phyloP scores from a whole-genome alignment of 2,797 vertebrate species.

The Botia almorhae region DNA sequence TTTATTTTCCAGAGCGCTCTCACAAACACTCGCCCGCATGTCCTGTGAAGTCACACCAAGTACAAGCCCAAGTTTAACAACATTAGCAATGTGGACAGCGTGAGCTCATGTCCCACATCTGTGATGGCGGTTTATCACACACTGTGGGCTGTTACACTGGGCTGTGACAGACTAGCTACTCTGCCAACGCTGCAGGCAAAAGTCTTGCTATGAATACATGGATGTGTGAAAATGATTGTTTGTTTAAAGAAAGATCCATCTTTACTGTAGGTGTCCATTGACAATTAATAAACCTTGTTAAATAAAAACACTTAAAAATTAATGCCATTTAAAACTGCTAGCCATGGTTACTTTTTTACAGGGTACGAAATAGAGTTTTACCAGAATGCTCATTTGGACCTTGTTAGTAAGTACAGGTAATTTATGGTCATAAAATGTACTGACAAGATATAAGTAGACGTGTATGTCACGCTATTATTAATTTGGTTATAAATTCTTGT shows the following conservation, averaged over 20 bases:
- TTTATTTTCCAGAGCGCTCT: conserved; percentile 42
- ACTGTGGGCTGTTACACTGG: conserved; percentile 7
- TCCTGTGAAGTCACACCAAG: conserved; percentile 49
- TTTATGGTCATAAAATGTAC: neutral
- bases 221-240: neutral
- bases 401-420: neutral
- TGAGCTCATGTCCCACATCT: conserved; percentile 16
- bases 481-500: neutral
- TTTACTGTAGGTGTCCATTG: conserved; percentile 10
- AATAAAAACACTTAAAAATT: neutral
- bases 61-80: conserved; percentile 12
- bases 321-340: neutral
- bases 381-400: neutral
- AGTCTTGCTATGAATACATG: conserved; percentile 2
- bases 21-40: conserved; percentile 43
- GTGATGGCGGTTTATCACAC: conserved; percentile 25
- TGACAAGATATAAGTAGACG: neutral
- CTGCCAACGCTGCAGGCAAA: conserved; percentile 10
- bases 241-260: neutral
- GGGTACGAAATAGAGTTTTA: neutral
- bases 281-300: neutral
- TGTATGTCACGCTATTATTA: neutral
- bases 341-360: neutral
- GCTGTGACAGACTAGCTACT: conserved; percentile 26
- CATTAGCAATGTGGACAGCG: conserved; percentile 14